These are phyloP conservation scores for Eumerus sabulonum DNA, from an alignment of 2,888 invertebrate genomes.

Conservation along the genomic window DNA sequence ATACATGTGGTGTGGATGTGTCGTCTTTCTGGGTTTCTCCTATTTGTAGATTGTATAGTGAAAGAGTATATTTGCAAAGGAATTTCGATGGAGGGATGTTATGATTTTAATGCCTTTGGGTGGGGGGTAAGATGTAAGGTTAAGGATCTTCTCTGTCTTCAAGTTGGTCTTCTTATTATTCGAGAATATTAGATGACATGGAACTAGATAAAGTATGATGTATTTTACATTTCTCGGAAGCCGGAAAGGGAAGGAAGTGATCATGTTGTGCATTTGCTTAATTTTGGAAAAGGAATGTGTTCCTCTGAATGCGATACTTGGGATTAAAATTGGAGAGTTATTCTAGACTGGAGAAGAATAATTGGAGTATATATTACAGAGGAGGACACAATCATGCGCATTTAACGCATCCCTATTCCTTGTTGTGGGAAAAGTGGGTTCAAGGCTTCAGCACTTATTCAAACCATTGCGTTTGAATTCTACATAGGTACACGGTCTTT, in stretches of 20 bases:
- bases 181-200: conserved; percentile 6
- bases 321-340: too few species aligned
- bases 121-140: conserved; percentile 20
- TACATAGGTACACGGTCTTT: too few species aligned
- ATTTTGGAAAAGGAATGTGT: too few species aligned
- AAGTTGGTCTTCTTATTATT: conserved; percentile 8
- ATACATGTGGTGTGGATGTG: conserved; percentile 48
- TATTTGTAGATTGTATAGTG: background rate
- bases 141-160: conserved; percentile 4
- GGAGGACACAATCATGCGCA: too few species aligned
- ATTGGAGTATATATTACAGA: too few species aligned
- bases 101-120: conserved; percentile 56
- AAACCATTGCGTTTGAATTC: too few species aligned
- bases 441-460: too few species aligned
- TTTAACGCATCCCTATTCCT: too few species aligned
- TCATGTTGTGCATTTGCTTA: background rate
- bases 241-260: conserved; percentile 32
- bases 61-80: conserved; percentile 12
- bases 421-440: too few species aligned
- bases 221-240: background rate
- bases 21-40: too few species aligned
- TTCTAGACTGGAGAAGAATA: too few species aligned
- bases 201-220: background rate
- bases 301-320: too few species aligned
- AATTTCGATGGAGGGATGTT: conserved; percentile 47